Conservation (phyloP, 2,888 invertebrate genomes). For the Caenorhabditis sp. region DNA sequence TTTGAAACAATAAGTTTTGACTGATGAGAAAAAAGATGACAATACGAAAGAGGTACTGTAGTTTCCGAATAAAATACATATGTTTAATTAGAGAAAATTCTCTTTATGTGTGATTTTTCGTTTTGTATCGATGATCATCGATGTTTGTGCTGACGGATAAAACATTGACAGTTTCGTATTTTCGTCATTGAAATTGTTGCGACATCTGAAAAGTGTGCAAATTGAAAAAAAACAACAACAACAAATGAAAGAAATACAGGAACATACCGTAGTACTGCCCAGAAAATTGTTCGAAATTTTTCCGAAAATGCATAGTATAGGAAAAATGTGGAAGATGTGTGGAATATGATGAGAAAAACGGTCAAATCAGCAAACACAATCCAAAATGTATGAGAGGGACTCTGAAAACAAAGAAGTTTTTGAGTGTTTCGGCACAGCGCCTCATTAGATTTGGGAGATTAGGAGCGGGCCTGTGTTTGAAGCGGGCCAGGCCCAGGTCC, state of each 20-base stretch:
- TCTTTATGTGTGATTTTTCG: not conserved
- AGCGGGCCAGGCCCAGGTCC: no score
- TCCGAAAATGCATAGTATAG: slow-evolving; percentile 38
- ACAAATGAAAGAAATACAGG: no score
- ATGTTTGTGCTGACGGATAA: not conserved
- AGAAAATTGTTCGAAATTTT: slow-evolving; percentile 27
- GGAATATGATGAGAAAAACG: slow-evolving; percentile 35
- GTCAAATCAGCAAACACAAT: slow-evolving; percentile 36
- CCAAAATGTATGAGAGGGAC: slow-evolving; percentile 17
- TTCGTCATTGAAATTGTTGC: not conserved
- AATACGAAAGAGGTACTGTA: no score
- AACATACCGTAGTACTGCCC: not conserved
- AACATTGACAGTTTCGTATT: not conserved
- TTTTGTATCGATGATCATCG: not conserved
- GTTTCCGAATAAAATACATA: no score
- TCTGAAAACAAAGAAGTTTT: not conserved
- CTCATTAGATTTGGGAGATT: no score
- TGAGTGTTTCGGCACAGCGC: no score
- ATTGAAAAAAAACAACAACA: no score
- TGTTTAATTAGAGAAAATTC: not conserved
- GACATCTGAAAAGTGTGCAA: not conserved
- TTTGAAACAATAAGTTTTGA: no score
- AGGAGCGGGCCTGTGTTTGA: no score
- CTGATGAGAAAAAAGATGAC: no score
- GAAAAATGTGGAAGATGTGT: slow-evolving; percentile 40